These are phyloP conservation scores for Chaetodon trifasciatus DNA, from an alignment of 2,797 vertebrate genomes.

Conservation along the genomic window DNA sequence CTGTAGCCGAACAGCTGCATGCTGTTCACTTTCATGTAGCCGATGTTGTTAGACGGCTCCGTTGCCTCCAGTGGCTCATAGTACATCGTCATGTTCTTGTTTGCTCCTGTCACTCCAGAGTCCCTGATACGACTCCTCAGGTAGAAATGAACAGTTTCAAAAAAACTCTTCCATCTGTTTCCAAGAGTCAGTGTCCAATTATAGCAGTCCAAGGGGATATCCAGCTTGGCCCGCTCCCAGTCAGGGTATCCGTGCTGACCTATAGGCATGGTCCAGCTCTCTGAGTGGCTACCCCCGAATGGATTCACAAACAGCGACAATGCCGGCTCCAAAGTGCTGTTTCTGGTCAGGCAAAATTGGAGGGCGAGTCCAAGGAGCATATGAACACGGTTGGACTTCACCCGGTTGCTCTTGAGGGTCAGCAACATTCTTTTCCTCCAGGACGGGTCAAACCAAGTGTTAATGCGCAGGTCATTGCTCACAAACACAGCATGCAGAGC, in stretches of 20 bases:
- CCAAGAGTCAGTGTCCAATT: constrained; percentile 97
- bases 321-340: constrained; percentile 94
- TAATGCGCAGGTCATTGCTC: constrained; percentile 95
- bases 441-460: constrained; percentile 96
- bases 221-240: constrained; percentile 94
- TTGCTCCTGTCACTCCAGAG: constrained; percentile 76
- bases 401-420: constrained; percentile 97
- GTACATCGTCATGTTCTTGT: constrained; percentile 71
- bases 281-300: constrained; percentile 97
- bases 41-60: constrained; percentile 89
- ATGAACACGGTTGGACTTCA: constrained; percentile 94
- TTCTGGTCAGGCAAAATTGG: constrained; percentile 95
- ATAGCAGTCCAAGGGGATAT: constrained; percentile 93
- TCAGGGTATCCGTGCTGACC: constrained; percentile 94
- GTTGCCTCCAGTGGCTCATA: constrained; percentile 81
- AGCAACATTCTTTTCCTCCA: constrained; percentile 97
- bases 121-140: constrained; percentile 91
- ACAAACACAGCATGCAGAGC: constrained; percentile 93
- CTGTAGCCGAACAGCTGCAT: constrained; percentile 99
- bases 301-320: constrained; percentile 95
- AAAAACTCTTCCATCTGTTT: constrained; percentile 98
- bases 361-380: constrained; percentile 94
- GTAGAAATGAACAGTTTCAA: constrained; percentile 98
- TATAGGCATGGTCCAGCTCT: constrained; percentile 98
- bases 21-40: constrained; percentile 97